Percentiles rank a stretch among this genome's conserved stretches.
These are phyloP conservation scores for Cancer borealis DNA, from an alignment of 2,888 invertebrate genomes.

Conservation along the genomic window DNA sequence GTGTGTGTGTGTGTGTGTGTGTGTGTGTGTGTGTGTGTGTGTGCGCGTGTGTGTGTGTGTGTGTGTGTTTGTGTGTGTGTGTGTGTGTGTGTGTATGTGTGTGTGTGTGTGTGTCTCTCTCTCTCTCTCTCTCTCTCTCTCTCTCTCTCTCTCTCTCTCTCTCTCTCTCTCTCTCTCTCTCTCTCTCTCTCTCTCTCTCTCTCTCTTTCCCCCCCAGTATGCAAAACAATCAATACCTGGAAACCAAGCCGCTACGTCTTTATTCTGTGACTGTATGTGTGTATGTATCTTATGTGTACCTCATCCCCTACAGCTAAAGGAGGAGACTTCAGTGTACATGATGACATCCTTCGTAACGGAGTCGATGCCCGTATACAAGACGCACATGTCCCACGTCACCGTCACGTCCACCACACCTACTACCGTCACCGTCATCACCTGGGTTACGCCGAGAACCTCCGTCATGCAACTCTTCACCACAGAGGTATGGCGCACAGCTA, in stretches of 20 bases:
- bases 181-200: background rate
- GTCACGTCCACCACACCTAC: background rate
- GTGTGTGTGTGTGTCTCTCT: slow-evolving; percentile 5
- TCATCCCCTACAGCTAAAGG: background rate
- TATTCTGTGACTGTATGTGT: no score
- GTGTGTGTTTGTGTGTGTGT: background rate
- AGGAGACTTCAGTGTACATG: background rate
- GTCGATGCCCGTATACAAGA: slow-evolving; percentile 24
- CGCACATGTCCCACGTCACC: slow-evolving; percentile 42
- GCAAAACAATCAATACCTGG: background rate
- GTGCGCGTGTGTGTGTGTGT: slow-evolving; percentile 1
- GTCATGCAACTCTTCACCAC: slow-evolving; percentile 16
- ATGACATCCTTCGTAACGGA: slow-evolving; percentile 43
- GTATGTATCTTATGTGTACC: background rate
- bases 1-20: slow-evolving; percentile 17
- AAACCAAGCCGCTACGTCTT: no score
- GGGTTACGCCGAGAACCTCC: background rate
- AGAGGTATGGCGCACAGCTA: background rate
- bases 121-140: no score
- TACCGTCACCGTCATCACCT: slow-evolving; percentile 24
- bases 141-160: no score
- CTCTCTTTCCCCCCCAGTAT: background rate
- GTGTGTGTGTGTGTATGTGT: background rate
- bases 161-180: background rate
- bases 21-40: slow-evolving; percentile 15